phyloP scores from a whole-genome alignment of 2,797 vertebrate genomes.

The Oceanodroma leucorhoa region DNA sequence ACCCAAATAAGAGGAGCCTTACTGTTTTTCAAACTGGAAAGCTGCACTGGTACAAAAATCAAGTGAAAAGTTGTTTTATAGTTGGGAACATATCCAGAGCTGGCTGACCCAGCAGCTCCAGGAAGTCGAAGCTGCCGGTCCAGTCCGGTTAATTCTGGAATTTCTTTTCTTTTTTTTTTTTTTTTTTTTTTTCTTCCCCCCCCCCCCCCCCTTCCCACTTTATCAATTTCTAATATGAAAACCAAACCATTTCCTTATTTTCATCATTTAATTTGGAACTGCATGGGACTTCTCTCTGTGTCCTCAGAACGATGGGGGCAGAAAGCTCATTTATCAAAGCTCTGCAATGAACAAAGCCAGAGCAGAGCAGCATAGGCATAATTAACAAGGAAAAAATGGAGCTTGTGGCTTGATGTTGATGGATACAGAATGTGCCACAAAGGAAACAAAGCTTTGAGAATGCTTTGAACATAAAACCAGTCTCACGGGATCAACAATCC shows the following conservation, averaged over 20 bases:
- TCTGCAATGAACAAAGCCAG: constrained; percentile 43
- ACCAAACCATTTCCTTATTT: constrained; percentile 35
- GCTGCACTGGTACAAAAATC: neutral
- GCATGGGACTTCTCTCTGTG: constrained; percentile 2
- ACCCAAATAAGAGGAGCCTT: neutral
- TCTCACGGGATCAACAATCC: constrained; percentile 34
- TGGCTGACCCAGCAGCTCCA: neutral
- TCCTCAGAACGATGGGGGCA: constrained; percentile 26
- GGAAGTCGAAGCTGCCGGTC: neutral
- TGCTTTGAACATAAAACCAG: constrained; percentile 57
- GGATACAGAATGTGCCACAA: constrained; percentile 63
- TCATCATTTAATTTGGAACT: constrained; percentile 31
- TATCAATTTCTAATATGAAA: constrained; percentile 39
- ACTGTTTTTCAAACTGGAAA: neutral
- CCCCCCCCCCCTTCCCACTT: neutral
- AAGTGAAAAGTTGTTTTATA: neutral
- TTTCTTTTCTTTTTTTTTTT: rapidly evolving
- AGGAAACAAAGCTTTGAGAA: constrained; percentile 57
- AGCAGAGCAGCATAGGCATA: constrained; percentile 30
- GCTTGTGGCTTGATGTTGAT: constrained; percentile 62
- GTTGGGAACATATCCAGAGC: neutral
- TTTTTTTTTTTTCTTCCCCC: rapidly evolving
- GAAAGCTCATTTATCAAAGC: constrained; percentile 61
- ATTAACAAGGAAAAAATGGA: constrained; percentile 49
- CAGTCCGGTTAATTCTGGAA: neutral